phyloP scores from a whole-genome alignment of 2,888 invertebrate species.

The Eupithecia insigniata region DNA sequence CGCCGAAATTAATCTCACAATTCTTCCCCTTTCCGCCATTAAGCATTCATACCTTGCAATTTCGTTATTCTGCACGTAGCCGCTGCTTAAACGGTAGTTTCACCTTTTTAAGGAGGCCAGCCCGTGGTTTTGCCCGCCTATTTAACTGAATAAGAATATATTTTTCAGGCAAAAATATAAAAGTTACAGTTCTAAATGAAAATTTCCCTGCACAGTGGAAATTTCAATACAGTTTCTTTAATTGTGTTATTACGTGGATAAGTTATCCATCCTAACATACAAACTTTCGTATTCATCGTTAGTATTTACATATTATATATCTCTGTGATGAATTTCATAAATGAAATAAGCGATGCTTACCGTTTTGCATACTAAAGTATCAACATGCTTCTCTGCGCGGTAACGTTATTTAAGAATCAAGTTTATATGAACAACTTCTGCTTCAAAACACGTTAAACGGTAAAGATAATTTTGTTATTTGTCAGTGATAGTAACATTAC shows the following conservation, averaged over 20 bases:
- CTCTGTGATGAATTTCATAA: neutral
- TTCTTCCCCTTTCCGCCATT: slow-evolving; percentile 68
- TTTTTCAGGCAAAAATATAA: neutral
- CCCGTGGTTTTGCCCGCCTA: neutral
- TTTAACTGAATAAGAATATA: neutral
- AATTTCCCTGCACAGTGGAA: no score
- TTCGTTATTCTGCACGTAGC: slow-evolving; percentile 67
- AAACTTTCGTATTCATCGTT: neutral
- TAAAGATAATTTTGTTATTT: neutral
- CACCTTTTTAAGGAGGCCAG: slow-evolving; percentile 4
- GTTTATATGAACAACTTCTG: neutral
- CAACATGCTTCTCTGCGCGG: neutral
- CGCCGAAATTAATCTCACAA: slow-evolving; percentile 66
- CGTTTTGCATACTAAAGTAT: neutral
- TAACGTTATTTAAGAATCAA: neutral
- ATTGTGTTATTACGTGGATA: neutral
- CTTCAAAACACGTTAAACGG: neutral
- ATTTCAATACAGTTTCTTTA: neutral
- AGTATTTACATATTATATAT: neutral
- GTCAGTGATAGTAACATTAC: no score
- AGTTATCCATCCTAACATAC: neutral
- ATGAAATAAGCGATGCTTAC: neutral
- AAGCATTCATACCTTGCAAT: slow-evolving; percentile 77
- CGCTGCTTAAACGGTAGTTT: slow-evolving; percentile 13
- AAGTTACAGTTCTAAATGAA: neutral